Percentiles rank a stretch among this genome's conserved stretches.
Evolutionary conservation across 2,113 vertebrate genomes (phyloP).

Genomic region (Paramormyrops kingsleyae): DNA sequence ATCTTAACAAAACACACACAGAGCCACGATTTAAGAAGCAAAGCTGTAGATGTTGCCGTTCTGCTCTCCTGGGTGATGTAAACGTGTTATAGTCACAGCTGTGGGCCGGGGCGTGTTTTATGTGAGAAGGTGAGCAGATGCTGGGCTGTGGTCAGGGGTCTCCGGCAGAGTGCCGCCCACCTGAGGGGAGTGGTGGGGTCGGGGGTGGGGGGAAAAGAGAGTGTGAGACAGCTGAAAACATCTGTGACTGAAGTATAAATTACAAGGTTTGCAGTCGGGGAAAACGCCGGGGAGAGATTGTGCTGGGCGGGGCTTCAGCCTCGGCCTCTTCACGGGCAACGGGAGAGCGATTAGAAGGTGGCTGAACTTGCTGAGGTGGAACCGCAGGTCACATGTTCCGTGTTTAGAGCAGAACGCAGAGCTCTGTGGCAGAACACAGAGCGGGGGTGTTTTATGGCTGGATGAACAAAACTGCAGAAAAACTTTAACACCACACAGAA

Average conservation of each 20-base stretch:
- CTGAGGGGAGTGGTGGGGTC: conserved; percentile 49
- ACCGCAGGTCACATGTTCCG: not conserved
- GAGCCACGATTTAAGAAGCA: not conserved
- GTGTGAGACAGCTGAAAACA: conserved; percentile 13
- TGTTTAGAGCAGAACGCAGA: not conserved
- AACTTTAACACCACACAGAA: not conserved
- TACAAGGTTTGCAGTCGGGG: not conserved
- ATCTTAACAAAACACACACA: not conserved
- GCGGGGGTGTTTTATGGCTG: not conserved
- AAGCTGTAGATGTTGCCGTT: not conserved
- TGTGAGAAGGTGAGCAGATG: conserved; percentile 25
- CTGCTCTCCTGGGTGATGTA: not conserved
- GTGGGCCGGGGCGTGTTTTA: not conserved
- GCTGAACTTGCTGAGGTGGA: not conserved
- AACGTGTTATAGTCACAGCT: not conserved
- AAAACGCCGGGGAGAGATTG: not conserved
- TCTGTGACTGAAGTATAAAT: not conserved
- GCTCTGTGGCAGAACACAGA: not conserved
- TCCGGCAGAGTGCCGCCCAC: conserved; percentile 39
- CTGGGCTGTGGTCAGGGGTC: conserved; percentile 47
- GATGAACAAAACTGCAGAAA: not conserved
- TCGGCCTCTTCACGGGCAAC: not conserved
- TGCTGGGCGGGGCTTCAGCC: not conserved
- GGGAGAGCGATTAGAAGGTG: not conserved
- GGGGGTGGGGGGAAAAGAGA: not conserved